These are phyloP conservation scores for Intellagama lesueurii DNA, from an alignment of 2,797 vertebrate genomes.

Conservation along the genomic window DNA sequence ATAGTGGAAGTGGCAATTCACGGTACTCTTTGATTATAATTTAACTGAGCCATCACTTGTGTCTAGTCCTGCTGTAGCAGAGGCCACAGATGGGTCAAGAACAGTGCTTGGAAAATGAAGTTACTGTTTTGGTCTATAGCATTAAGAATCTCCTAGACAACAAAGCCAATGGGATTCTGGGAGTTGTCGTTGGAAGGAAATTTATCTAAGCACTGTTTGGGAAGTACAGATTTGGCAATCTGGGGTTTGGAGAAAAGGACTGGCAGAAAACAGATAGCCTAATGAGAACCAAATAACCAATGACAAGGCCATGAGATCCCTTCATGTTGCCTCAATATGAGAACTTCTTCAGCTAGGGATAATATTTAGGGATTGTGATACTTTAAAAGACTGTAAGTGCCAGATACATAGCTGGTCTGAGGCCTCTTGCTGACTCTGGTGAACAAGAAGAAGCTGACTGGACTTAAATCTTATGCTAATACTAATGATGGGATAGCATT, in stretches of 20 bases:
- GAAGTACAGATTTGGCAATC: too few relatives aligned
- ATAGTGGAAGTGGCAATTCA: background rate
- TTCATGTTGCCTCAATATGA: background rate
- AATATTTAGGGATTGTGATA: background rate
- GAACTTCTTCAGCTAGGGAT: background rate
- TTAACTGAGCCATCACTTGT: background rate
- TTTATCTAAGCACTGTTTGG: too few relatives aligned
- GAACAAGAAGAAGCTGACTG: too few relatives aligned
- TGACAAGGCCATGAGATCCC: background rate
- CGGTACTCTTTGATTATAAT: background rate
- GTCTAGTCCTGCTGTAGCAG: background rate
- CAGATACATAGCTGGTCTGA: too few relatives aligned
- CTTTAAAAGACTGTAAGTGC: background rate
- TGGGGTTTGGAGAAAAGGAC: background rate
- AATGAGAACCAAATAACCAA: background rate
- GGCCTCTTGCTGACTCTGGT: background rate
- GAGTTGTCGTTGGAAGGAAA: too few relatives aligned
- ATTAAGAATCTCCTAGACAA: too few relatives aligned
- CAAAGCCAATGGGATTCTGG: too few relatives aligned
- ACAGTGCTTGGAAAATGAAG: background rate
- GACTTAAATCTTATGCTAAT: too few relatives aligned
- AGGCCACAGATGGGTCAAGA: background rate
- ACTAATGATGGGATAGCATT: too few relatives aligned
- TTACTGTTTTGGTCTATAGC: too few relatives aligned
- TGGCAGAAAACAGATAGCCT: background rate